A percentile compares a stretch with the other conserved stretches of the same genome.
Evolutionary conservation across 2,888 invertebrate species (phyloP).

Genomic region (Coleophora deauratella): DNA sequence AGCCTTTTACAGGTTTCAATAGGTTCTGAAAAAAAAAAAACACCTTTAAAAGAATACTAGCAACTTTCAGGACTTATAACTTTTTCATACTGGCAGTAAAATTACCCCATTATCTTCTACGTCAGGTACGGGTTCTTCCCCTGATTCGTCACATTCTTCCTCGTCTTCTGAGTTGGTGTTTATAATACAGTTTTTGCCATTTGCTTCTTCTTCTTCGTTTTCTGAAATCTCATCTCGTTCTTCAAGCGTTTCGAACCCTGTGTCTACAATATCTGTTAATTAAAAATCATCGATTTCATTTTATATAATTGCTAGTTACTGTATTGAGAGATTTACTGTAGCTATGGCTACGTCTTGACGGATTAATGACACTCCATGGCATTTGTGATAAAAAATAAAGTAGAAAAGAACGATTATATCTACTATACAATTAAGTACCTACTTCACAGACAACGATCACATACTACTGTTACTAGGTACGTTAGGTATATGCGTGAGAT

Average conservation of each 20-base stretch:
- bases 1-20: conserved; percentile 17
- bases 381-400: too few species aligned
- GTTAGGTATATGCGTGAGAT: too few species aligned
- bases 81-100: too few species aligned
- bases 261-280: conserved; percentile 60
- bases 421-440: too few species aligned
- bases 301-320: too few species aligned
- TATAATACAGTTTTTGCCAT: conserved; percentile 2
- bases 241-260: conserved; percentile 74
- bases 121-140: conserved; percentile 4
- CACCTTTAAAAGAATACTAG: conserved; percentile 13
- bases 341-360: too few species aligned
- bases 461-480: too few species aligned
- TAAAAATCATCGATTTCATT: neutral
- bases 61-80: neutral
- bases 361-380: too few species aligned
- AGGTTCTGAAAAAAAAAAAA: conserved; percentile 16
- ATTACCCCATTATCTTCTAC: neutral
- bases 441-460: too few species aligned
- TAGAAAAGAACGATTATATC: too few species aligned
- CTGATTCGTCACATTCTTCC: conserved; percentile 13
- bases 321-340: too few species aligned
- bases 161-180: conserved; percentile 21
- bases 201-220: conserved; percentile 35
- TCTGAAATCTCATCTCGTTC: conserved; percentile 62